A percentile compares a stretch with the other conserved stretches of the same genome.
phyloP scores from a whole-genome alignment of 1,140 invertebrate genomes.

The Laodelphax striatellus region DNA sequence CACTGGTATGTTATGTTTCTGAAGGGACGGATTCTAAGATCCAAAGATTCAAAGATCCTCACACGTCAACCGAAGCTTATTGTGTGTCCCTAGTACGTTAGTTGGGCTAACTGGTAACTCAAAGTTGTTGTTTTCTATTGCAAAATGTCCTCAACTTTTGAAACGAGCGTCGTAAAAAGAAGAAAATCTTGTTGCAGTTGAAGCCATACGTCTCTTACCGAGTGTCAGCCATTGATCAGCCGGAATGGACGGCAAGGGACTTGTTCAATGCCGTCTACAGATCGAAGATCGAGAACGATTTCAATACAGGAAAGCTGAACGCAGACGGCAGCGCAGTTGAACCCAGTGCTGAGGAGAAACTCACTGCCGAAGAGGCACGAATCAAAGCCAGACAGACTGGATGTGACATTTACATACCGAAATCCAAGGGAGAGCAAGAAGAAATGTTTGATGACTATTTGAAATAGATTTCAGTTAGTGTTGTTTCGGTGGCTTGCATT shows the following conservation, averaged over 20 bases:
- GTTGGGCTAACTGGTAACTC: too few species aligned
- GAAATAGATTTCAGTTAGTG: neutral
- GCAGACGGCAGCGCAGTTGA: conserved; percentile 51
- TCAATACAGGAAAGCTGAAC: conserved; percentile 54
- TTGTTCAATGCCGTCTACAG: conserved; percentile 76
- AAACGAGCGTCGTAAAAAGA: too few species aligned
- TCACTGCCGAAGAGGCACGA: conserved; percentile 58
- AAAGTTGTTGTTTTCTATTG: too few species aligned
- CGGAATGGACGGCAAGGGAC: conserved; percentile 71
- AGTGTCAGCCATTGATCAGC: conserved; percentile 56
- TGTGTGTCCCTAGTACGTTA: too few species aligned
- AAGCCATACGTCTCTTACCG: conserved; percentile 91
- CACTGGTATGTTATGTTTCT: too few species aligned
- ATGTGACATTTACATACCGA: conserved; percentile 54
- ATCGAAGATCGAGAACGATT: conserved; percentile 68
- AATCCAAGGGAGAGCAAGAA: conserved; percentile 10
- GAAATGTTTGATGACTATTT: neutral
- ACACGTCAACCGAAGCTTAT: too few species aligned
- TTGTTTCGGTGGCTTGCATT: too few species aligned
- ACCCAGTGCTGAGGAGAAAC: conserved; percentile 56
- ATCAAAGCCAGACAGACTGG: conserved; percentile 56
- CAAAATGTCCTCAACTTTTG: too few species aligned
- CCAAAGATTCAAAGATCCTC: too few species aligned
- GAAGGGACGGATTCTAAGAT: too few species aligned
- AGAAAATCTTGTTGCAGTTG: conserved; percentile 40